Percentiles rank a stretch among this genome's conserved stretches.
Conservation (phyloP, 2,888 invertebrate genomes). For the Ptychoptera albimana region DNA sequence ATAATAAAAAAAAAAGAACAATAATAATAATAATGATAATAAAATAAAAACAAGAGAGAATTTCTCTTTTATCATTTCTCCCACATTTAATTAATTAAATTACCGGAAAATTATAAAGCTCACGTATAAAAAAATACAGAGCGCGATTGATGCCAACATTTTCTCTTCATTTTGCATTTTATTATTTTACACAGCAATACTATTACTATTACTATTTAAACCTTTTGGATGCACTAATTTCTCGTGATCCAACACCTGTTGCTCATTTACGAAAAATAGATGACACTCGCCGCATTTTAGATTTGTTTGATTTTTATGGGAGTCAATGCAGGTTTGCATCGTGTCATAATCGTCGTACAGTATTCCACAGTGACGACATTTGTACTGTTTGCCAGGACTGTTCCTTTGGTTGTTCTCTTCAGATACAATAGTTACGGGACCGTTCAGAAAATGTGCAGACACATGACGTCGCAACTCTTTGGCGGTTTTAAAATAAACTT, state of each 20-base stretch:
- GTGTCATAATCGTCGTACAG: constrained; percentile 3
- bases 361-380: constrained; percentile 7
- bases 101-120: too few species aligned
- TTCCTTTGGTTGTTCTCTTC: too few species aligned
- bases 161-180: too few species aligned
- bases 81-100: too few species aligned
- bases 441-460: constrained; percentile 30
- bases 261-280: constrained; percentile 5
- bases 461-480: constrained; percentile 28
- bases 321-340: constrained; percentile 6
- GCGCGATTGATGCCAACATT: too few species aligned
- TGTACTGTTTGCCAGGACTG: background rate
- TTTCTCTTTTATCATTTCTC: too few species aligned
- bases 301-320: constrained; percentile 5
- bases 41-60: too few species aligned
- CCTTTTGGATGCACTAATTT: constrained; percentile 7
- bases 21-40: too few species aligned
- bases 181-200: too few species aligned
- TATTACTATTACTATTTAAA: background rate
- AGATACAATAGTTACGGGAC: constrained; percentile 20
- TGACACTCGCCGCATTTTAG: constrained; percentile 7
- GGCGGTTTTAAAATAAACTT: constrained; percentile 26
- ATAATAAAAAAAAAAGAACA: too few species aligned
- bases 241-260: constrained; percentile 8
- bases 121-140: too few species aligned